Conservation (phyloP, 2,888 invertebrate genomes). For the Cataglyphis altisquamis region DNA sequence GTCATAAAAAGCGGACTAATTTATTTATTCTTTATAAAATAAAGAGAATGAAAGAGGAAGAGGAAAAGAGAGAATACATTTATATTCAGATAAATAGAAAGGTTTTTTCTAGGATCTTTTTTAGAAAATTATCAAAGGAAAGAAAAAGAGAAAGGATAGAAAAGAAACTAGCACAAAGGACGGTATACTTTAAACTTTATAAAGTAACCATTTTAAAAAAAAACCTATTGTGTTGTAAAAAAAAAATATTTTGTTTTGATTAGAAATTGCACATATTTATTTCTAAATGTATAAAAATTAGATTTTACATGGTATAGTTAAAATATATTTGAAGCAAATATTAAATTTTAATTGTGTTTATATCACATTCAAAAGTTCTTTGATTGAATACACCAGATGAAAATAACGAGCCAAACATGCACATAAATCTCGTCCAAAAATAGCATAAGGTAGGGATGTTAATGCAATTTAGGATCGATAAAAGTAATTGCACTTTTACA, state of each 20-base stretch:
- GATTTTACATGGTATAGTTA: background rate
- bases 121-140: slow-evolving; percentile 42
- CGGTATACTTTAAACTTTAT: slow-evolving; percentile 49
- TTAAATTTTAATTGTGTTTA: slow-evolving; percentile 11
- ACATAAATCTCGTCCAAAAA: slow-evolving; percentile 23
- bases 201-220: slow-evolving; percentile 53
- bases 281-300: background rate
- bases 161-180: slow-evolving; percentile 57
- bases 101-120: slow-evolving; percentile 42
- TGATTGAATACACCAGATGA: slow-evolving; percentile 15
- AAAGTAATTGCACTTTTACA: slow-evolving; percentile 37
- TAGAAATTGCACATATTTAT: background rate
- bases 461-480: slow-evolving; percentile 23
- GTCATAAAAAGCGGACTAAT: background rate
- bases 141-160: slow-evolving; percentile 32
- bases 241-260: background rate
- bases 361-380: slow-evolving; percentile 3
- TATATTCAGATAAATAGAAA: background rate
- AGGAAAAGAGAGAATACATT: background rate
- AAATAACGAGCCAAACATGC: slow-evolving; percentile 29
- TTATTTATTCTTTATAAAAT: slow-evolving; percentile 11
- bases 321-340: background rate
- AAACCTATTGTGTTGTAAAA: background rate
- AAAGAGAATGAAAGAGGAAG: background rate
- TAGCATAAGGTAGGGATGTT: slow-evolving; percentile 22